These are phyloP conservation scores for Drosophila tanythrix DNA, from an alignment of 2,888 invertebrate species.

Conservation along the genomic window DNA sequence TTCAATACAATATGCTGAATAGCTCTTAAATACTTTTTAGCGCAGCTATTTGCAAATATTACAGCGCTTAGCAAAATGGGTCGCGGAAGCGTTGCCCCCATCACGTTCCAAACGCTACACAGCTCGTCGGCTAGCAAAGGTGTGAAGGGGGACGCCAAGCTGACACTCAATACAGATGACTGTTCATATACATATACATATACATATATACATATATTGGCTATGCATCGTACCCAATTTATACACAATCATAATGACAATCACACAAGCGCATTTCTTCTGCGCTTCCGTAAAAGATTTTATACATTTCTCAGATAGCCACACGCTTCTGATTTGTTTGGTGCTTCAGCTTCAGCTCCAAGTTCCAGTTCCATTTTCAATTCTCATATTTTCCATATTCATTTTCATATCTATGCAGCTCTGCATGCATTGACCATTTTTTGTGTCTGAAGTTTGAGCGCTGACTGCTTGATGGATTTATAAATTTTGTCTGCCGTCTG, in stretches of 20 bases:
- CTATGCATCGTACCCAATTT: neutral
- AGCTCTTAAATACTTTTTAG: constrained; percentile 76
- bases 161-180: constrained; percentile 4
- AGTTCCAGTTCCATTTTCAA: neutral
- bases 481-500: constrained; percentile 53
- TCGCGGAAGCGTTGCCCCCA: constrained; percentile 73
- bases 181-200: neutral
- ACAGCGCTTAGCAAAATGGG: constrained; percentile 61
- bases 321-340: constrained; percentile 34
- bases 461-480: constrained; percentile 57
- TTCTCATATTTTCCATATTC: neutral
- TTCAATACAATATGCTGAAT: constrained; percentile 72
- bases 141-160: constrained; percentile 26
- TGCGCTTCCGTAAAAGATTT: constrained; percentile 67
- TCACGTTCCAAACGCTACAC: constrained; percentile 69
- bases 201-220: neutral
- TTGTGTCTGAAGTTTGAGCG: constrained; percentile 56
- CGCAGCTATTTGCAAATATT: constrained; percentile 55
- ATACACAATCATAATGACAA: constrained; percentile 19
- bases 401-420: constrained; percentile 31
- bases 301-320: constrained; percentile 55
- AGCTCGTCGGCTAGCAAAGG: constrained; percentile 11
- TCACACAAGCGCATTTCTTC: constrained; percentile 15
- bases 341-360: neutral
- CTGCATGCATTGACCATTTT: constrained; percentile 54